Evolutionary conservation across 2,888 invertebrate species (phyloP).

Genomic region (Timandra comae): DNA sequence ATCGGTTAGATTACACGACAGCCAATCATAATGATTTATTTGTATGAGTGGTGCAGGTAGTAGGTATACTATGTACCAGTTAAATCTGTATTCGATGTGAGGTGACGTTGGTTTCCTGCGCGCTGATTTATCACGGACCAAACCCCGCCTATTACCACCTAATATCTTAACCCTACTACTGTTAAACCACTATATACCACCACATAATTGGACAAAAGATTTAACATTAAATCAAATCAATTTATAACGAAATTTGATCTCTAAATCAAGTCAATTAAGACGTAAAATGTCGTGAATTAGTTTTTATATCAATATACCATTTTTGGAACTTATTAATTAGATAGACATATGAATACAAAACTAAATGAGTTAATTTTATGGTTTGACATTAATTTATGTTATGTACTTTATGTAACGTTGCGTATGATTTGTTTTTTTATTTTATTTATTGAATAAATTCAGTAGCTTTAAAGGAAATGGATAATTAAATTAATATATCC

Average conservation of each 20-base stretch:
- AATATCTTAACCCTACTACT: slow-evolving; percentile 19
- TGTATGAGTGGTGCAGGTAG: slow-evolving; percentile 38
- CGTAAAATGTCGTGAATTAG: slow-evolving; percentile 3
- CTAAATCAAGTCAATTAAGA: slow-evolving; percentile 4
- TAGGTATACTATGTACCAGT: slow-evolving; percentile 40
- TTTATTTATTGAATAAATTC: background rate
- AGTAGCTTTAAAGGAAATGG: background rate
- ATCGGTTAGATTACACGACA: slow-evolving; percentile 27
- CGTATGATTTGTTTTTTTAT: background rate
- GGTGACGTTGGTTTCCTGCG: slow-evolving; percentile 12
- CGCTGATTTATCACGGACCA: slow-evolving; percentile 28
- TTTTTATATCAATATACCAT: slow-evolving; percentile 2
- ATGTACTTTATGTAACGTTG: too few relatives aligned
- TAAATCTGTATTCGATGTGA: slow-evolving; percentile 22
- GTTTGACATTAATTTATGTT: background rate
- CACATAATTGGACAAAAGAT: slow-evolving; percentile 9
- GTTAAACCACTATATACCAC: slow-evolving; percentile 3
- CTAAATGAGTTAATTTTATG: background rate
- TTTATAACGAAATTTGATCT: slow-evolving; percentile 8
- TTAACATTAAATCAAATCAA: slow-evolving; percentile 5
- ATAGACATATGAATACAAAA: background rate
- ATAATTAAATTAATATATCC: too few relatives aligned
- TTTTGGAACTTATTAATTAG: slow-evolving; percentile 3
- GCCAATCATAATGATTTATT: slow-evolving; percentile 53
- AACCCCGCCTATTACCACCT: slow-evolving; percentile 26